These are phyloP conservation scores for Tetramorium alpestre DNA, from an alignment of 1,140 invertebrate genomes.

Conservation along the genomic window DNA sequence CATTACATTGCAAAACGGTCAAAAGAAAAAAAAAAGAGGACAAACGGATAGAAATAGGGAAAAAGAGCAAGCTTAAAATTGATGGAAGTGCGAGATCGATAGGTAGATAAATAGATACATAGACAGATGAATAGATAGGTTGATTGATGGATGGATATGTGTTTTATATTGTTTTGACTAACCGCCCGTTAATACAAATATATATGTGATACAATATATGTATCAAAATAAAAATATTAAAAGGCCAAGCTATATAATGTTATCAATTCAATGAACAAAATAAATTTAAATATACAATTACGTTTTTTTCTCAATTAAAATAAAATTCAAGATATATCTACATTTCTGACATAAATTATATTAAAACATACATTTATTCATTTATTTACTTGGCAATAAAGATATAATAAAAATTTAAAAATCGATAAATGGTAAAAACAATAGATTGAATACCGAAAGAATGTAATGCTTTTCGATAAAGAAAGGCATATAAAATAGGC, in stretches of 20 bases:
- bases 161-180: slow-evolving; percentile 22
- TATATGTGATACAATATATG: background rate
- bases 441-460: background rate
- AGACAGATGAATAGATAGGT: slow-evolving; percentile 48
- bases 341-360: background rate
- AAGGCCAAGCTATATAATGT: background rate
- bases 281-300: background rate
- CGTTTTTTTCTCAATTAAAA: background rate
- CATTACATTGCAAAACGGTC: background rate
- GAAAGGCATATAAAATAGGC: slow-evolving; percentile 5
- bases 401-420: background rate
- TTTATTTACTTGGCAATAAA: background rate
- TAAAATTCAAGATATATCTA: background rate
- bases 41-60: background rate
- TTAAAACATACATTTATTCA: background rate
- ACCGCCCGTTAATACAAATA: slow-evolving; percentile 20
- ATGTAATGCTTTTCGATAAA: background rate
- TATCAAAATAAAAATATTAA: slow-evolving; percentile 15
- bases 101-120: slow-evolving; percentile 54
- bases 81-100: slow-evolving; percentile 49
- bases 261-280: background rate
- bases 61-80: slow-evolving; percentile 42
- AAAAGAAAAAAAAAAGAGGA: background rate
- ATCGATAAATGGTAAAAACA: background rate
- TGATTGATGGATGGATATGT: slow-evolving; percentile 45